Conservation (phyloP, 1,140 invertebrate genomes). For the Mactra quadrangularis region DNA sequence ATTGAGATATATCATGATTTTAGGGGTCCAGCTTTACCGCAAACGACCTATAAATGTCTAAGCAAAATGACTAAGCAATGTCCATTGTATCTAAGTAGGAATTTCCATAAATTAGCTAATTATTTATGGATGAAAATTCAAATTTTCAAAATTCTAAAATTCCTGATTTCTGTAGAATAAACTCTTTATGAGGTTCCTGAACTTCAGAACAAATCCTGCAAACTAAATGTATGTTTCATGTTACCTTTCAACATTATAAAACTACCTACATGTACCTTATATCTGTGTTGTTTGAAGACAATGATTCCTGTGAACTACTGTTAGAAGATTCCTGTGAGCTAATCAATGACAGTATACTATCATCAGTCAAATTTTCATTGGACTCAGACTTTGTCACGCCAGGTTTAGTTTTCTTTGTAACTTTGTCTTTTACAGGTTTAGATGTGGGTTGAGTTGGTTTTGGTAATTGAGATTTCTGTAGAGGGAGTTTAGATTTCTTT, state of each 20-base stretch:
- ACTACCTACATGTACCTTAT: conserved; percentile 60
- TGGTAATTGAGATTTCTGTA: conserved; percentile 4
- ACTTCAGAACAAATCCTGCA: too few species aligned
- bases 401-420: conserved; percentile 30
- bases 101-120: too few species aligned
- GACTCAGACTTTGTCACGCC: conserved; percentile 15
- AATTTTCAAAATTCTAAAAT: too few species aligned
- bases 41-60: too few species aligned
- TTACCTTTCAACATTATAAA: neutral
- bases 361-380: conserved; percentile 42
- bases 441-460: conserved; percentile 11
- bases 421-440: conserved; percentile 44
- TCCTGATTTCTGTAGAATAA: too few species aligned
- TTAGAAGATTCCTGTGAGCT: conserved; percentile 31
- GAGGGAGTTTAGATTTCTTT: conserved; percentile 59
- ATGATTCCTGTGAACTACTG: conserved; percentile 53
- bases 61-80: too few species aligned
- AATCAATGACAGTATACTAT: conserved; percentile 27
- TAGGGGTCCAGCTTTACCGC: too few species aligned
- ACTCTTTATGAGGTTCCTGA: too few species aligned
- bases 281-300: conserved; percentile 56
- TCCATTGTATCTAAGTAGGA: too few species aligned
- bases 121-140: too few species aligned
- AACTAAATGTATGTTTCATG: too few species aligned
- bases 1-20: too few species aligned